Base-by-base conservation (phyloP, 1,140 invertebrate species). In the Hyles euphorbiae region DNA sequence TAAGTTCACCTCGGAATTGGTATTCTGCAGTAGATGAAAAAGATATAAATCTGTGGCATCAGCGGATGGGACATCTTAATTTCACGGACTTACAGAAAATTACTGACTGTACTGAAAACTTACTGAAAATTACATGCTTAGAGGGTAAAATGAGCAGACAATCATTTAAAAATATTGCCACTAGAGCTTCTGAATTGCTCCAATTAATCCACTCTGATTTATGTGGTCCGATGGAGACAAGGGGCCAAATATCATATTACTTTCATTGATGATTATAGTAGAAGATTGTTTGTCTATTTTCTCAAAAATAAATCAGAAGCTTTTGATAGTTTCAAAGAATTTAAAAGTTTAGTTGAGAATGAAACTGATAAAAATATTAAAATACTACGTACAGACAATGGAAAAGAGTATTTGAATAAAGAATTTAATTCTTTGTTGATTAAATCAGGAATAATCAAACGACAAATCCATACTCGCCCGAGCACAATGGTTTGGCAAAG, bases 401-500 rank as follows among this genome's bases (percentile, higher is more conserved):
- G 87, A 3, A 70, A 33, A 10, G 88, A 90, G 63, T 89, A 84
- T 66, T 33, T 70, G 0, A 87, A 72, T 54, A 61, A 65, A 10
- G 54, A 68, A 1, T 81, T 90, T 57, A 62, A 74, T 40, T 36
- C 61, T 3, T 87, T 66, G 36, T 59, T 87, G 2, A 67, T 61
- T 10, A 61, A 64, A 5, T 33, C 53, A 9, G 80, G 83, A 3
- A 89, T 90, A 5, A 76, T 63, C 63, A 72, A 43, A 72, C 61
- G 1, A 60, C 76, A n/a, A 63, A 50, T 12, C 61, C 71, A 3
- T 82, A 90, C 58, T 69, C 75, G 8, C 81, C 84, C 0, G 63
- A 89, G 64, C 80, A 87, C 65, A 90, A 90, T 70, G 83, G 79
- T 0, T 45, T 79, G 5, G 75, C 71, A 5, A 87, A 75, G 60